Evolutionary conservation across 2,888 invertebrate genomes (phyloP), one percentile per base, ranked within the genome.

Genomic region (Pycnomerus fuliginosus): DNA sequence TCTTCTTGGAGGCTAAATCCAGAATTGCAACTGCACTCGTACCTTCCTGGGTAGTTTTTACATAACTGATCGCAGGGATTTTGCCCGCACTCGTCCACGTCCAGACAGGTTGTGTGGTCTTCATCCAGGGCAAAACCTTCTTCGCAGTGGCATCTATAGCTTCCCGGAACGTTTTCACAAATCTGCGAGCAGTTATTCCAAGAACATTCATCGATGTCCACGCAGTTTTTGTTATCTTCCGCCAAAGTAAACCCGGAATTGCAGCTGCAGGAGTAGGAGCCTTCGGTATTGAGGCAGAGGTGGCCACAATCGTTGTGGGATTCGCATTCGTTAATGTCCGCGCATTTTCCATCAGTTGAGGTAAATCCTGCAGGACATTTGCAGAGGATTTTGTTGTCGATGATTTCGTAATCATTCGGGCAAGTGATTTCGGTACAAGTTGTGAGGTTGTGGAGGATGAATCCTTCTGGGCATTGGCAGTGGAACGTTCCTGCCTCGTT

Each of bases 401-500:
- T 55, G 39, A 55, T 51, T 52, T 69, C 71, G 50, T 68, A 52
- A 24, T 66, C 70, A 12, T 59, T 61, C 0, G 62, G 59, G 46
- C 74, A 74, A 13, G 60, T 62, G 10, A 71, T 65, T 3, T 58
- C 68, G 4, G 64, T 56, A 54, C 77, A 77, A 28, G 33, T 44
- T 7, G 58, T 53, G 13, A 36, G 34, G 27, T 56, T 51, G 17
- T 56, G 43, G 3, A 61, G 40, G 8, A 53, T 52, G 25, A 10
- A 25, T 20, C 51, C 61, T 42, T 52, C 46, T 2, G 65, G 62
- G 37, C 67, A 67, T 67, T 48, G 64, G 60, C 86, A 86, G 20
- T 69, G 65, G 60, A 76, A 84, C 13, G 79, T 77, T 10, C 85
- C 85, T 5, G 72, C 63, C 1, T 76, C 75, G 60, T 85, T 84